Percentiles rank a stretch among this genome's conserved stretches.
Conservation (phyloP, 2,888 invertebrate genomes). For the Eristalis pertinax region DNA sequence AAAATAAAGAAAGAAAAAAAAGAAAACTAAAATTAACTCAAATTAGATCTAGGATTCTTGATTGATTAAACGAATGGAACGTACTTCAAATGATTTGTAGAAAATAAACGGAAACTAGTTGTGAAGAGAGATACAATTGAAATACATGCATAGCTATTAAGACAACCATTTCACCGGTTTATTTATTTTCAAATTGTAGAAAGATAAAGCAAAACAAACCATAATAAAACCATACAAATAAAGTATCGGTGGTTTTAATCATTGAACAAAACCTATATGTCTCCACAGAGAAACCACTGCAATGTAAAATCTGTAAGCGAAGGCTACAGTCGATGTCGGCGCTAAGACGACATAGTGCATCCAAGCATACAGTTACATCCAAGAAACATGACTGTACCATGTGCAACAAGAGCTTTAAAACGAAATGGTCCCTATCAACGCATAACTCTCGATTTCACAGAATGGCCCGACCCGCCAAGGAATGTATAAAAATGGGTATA, state of each 20-base stretch:
- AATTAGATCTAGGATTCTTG: slow-evolving; percentile 26
- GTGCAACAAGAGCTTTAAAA: slow-evolving; percentile 80
- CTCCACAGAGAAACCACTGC: slow-evolving; percentile 72
- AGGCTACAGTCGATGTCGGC: slow-evolving; percentile 79
- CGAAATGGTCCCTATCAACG: slow-evolving; percentile 81
- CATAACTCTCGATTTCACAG: slow-evolving; percentile 81
- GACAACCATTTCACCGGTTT: slow-evolving; percentile 28
- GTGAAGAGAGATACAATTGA: background rate
- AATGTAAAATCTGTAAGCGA: slow-evolving; percentile 78
- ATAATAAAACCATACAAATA: slow-evolving; percentile 50
- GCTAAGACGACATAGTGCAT: slow-evolving; percentile 79
- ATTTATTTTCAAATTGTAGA: slow-evolving; percentile 53
- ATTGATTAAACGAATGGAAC: background rate
- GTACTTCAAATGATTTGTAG: background rate
- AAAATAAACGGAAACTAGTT: slow-evolving; percentile 27
- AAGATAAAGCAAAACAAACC: slow-evolving; percentile 24
- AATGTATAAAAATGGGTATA: slow-evolving; percentile 78
- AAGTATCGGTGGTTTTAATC: slow-evolving; percentile 21
- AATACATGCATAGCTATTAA: slow-evolving; percentile 33
- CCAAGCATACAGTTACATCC: slow-evolving; percentile 78
- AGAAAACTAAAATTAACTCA: slow-evolving; percentile 19
- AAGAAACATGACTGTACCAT: slow-evolving; percentile 78
- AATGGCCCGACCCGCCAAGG: slow-evolving; percentile 77
- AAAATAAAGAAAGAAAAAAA: background rate
- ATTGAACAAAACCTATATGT: slow-evolving; percentile 13